These are phyloP conservation scores for Ophioninae sp. DNA, from an alignment of 2,888 invertebrate genomes.

Conservation along the genomic window DNA sequence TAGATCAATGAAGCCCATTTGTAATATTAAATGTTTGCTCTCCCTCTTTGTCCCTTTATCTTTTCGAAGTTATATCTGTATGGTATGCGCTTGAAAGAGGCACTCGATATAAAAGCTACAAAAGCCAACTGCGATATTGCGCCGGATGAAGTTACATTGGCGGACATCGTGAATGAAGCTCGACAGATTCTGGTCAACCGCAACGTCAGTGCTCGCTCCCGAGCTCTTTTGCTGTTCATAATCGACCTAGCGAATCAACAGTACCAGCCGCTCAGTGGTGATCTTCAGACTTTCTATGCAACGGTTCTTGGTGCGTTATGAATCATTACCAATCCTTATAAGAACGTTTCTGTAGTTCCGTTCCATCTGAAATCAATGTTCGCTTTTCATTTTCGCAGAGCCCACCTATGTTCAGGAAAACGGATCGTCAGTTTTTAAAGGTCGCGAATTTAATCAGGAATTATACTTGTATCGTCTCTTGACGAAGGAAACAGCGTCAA, in stretches of 20 bases:
- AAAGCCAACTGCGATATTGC: conserved; percentile 32
- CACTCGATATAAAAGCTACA: conserved; percentile 59
- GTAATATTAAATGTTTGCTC: background rate
- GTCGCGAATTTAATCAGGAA: conserved; percentile 47
- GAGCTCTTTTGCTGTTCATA: conserved; percentile 79
- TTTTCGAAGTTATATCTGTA: conserved; percentile 9
- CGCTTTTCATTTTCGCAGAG: conserved; percentile 38
- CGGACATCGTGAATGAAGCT: conserved; percentile 76
- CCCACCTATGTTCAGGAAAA: conserved; percentile 15
- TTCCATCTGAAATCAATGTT: conserved; percentile 2
- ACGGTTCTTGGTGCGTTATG: conserved; percentile 72
- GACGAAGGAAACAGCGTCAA: conserved; percentile 49
- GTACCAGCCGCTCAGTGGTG: conserved; percentile 77
- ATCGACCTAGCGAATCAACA: conserved; percentile 79
- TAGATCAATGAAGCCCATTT: background rate
- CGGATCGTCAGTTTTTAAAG: conserved; percentile 7
- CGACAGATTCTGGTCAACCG: conserved; percentile 76
- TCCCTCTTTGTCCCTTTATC: background rate
- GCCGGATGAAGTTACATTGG: conserved; percentile 53
- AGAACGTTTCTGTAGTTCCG: background rate
- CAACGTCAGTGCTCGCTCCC: conserved; percentile 75
- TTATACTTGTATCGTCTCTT: conserved; percentile 48
- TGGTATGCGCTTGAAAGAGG: background rate
- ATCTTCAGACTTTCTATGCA: conserved; percentile 79
- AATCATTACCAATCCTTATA: background rate